Percentiles rank a stretch among this genome's conserved stretches.
These are phyloP conservation scores for Calcarius lapponicus DNA, from an alignment of 2,797 vertebrate genomes.

Conservation along the genomic window DNA sequence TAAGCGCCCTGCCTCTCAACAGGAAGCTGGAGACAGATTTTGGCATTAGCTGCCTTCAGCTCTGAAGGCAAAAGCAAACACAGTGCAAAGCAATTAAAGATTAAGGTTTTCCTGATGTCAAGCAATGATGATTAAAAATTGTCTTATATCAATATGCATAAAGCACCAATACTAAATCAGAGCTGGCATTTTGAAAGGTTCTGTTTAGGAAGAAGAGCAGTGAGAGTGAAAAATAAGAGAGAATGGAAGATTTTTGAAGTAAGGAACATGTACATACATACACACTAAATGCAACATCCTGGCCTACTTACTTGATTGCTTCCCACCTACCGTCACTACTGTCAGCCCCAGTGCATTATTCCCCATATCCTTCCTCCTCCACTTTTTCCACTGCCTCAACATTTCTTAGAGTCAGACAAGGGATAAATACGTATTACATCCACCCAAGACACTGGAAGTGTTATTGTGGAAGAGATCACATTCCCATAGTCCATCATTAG, in stretches of 20 bases:
- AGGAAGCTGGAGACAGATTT: not conserved
- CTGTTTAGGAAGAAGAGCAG: not conserved
- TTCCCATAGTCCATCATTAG: not conserved
- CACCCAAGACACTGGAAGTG: not conserved
- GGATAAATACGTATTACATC: not conserved
- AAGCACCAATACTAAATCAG: not conserved
- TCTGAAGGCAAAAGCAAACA: not conserved
- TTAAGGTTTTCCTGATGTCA: not conserved
- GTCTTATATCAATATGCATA: not conserved
- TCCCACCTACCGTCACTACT: not conserved
- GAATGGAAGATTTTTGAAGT: not conserved
- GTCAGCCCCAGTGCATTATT: not conserved
- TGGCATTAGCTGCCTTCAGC: not conserved
- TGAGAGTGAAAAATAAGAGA: not conserved
- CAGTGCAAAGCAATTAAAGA: not conserved
- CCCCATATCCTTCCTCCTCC: not conserved
- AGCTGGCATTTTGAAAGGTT: constrained; percentile 2
- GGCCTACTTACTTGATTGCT: not conserved
- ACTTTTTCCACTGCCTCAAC: not conserved
- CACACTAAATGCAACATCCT: not conserved
- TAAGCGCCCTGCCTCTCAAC: not conserved
- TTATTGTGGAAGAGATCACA: not conserved
- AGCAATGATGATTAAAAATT: not conserved
- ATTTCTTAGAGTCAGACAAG: not conserved
- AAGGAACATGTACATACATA: not conserved